These are phyloP conservation scores for Salpingus planirostris DNA, from an alignment of 2,888 invertebrate species.

Conservation along the genomic window DNA sequence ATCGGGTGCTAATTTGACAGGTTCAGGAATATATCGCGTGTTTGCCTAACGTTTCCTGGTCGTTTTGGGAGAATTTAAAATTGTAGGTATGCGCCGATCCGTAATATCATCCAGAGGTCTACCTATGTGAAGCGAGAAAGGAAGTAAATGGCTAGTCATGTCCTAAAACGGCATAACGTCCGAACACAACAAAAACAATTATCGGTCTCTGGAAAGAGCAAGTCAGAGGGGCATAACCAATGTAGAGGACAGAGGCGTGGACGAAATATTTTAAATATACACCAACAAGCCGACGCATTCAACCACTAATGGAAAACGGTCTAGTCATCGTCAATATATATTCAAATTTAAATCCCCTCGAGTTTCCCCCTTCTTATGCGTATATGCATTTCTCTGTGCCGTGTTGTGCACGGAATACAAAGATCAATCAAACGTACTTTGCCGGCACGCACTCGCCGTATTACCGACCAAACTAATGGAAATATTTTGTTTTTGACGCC, in stretches of 20 bases:
- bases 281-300: constrained; percentile 16
- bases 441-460: constrained; percentile 16
- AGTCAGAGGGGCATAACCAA: constrained; percentile 16
- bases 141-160: no score
- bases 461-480: no score
- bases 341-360: constrained; percentile 37
- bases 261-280: constrained; percentile 20
- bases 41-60: no score
- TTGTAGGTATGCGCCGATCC: no score
- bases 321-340: constrained; percentile 38
- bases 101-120: no score
- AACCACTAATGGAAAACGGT: constrained; percentile 20
- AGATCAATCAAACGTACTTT: constrained; percentile 34
- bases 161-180: no score
- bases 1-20: constrained; percentile 12
- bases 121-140: no score
- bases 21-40: constrained; percentile 13
- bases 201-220: constrained; percentile 13
- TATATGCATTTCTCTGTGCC: constrained; percentile 22
- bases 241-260: constrained; percentile 17
- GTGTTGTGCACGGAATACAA: constrained; percentile 34
- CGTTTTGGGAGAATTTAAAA: no score
- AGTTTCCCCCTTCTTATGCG: constrained; percentile 15
- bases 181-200: constrained; percentile 5
- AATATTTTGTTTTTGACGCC: no score